phyloP scores from a whole-genome alignment of 2,888 invertebrate genomes.

The Clistopyga incitator region DNA sequence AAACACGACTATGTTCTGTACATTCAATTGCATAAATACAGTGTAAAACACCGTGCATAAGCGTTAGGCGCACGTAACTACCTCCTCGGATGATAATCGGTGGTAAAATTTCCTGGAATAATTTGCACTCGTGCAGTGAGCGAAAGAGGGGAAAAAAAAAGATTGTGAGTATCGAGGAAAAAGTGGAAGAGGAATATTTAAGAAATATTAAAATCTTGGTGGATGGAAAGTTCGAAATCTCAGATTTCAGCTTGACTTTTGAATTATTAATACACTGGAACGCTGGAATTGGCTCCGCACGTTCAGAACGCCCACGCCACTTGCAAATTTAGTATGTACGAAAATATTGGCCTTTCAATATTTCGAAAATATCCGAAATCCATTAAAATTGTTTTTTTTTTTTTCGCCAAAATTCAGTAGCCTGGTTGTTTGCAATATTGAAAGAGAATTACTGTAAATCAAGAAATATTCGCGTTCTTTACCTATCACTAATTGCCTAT shows the following conservation, averaged over 20 bases:
- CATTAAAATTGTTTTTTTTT: no score
- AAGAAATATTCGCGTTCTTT: no score
- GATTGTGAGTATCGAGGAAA: neutral
- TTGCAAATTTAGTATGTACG: no score
- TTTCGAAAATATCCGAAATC: no score
- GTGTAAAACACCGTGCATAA: slow-evolving; percentile 13
- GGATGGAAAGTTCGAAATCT: neutral
- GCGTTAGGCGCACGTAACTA: slow-evolving; percentile 42
- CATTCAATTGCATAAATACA: slow-evolving; percentile 8
- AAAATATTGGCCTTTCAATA: no score
- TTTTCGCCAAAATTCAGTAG: no score
- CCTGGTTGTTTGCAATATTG: no score
- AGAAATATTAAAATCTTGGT: neutral
- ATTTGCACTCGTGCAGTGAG: slow-evolving; percentile 22
- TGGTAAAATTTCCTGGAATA: slow-evolving; percentile 47
- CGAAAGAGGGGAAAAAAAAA: slow-evolving; percentile 8
- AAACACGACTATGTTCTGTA: neutral
- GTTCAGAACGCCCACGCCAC: no score
- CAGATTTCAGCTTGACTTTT: neutral
- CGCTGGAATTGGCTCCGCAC: neutral
- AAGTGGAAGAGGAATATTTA: neutral
- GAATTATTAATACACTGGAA: neutral
- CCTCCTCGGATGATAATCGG: slow-evolving; percentile 40
- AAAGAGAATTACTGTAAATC: neutral
- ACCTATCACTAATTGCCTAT: no score